Base-by-base conservation (phyloP, 2,888 invertebrate species). In the Drosophila mulleri region DNA sequence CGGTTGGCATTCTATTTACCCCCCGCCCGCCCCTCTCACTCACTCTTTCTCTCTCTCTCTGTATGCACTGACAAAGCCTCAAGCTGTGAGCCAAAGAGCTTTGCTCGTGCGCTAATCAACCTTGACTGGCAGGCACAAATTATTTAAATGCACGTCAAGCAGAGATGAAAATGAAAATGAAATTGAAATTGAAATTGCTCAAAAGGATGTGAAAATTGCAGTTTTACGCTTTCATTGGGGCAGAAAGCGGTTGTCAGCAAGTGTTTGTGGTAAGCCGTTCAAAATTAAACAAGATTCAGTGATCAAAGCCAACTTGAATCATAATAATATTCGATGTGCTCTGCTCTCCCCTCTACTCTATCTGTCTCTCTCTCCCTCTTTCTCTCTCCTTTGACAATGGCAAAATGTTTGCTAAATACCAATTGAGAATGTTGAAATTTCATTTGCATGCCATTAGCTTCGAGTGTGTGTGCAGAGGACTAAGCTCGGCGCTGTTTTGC, bases 401-500 rank as follows among this genome's bases (percentile, higher is more conserved):
- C 5, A 5, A 45, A 29, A 68, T 58, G 32, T 45, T 68, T 58
- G 44, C n/a, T 32, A 58, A 68, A 39, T 37, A 20, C 42, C 23
- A 50, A 69, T 32, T 41, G 41, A n/a, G 58, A 20, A 39, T 69
- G 32, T 69, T 59, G 18, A 47, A 53, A 60, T 53, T 48, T 42
- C 18, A 76, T 70, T 74, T 76, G 52, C 63, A 56, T 76, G 42
- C 48, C 54, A 59, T 64, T 56, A 59, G 50, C 47, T 45, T 50
- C 12, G 37, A 50, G 26, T 57, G 44, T 52, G 42, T 48, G 53
- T 58, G 44, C 12, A 3, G 26, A 29, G 56, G 41, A 32, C 54
- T 16, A 54, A 35, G 54, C 42, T 4, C 26, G 2, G 20, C 42
- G 47, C 41, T 74, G 18, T 26, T 62, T 39, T 9, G 52, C 18